Base-by-base conservation (phyloP, 2,888 invertebrate species). In the Phalera bucephala region DNA sequence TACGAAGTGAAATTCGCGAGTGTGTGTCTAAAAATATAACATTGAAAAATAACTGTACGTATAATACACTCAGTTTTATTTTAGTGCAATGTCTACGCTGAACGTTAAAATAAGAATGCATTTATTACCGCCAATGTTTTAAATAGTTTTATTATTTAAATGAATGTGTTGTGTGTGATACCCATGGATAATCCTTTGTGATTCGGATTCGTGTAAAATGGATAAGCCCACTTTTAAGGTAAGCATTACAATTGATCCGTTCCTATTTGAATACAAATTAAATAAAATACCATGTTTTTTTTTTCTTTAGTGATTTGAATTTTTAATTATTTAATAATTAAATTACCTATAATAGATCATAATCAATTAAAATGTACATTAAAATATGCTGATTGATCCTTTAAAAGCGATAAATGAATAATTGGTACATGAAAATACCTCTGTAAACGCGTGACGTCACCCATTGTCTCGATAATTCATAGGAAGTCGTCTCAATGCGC, bases 141-240 rank as follows among this genome's bases (percentile, higher is more conserved):
- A 52, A 53, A 63, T 59, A 59, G 52, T 56, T 55, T 47, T 50
- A 23, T 49, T 44, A 38, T 40, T 44, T 40, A 59, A 57, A 58
- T 61, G 64, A 53, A 56, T 49, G 64, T 67, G 59, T 63, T 49
- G 17, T 61, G 63, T 64, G 80, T 69, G 56, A 60, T 54, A 9
- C 6, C 12, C 37, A 46, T 52, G 52, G 63, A 59, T 56, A 51
- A 62, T 67, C 66, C 68, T 73, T 71, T 74, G 70, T 73, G 68
- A 63, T 27, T 63, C 66, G 78, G 80, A 78, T 80, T 80, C 45
- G 47, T 57, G 59, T 52, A 49, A 70, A 52, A 87, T 89, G 88
- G 88, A 88, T 55, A 88, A 86, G 64, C 87, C 87, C 20, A 72
- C 86, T 12, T 86, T 72, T 60, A 86, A 87, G 84, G 88, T 87